Conservation (phyloP, 2,113 vertebrate species). For the Sialia sialis region DNA sequence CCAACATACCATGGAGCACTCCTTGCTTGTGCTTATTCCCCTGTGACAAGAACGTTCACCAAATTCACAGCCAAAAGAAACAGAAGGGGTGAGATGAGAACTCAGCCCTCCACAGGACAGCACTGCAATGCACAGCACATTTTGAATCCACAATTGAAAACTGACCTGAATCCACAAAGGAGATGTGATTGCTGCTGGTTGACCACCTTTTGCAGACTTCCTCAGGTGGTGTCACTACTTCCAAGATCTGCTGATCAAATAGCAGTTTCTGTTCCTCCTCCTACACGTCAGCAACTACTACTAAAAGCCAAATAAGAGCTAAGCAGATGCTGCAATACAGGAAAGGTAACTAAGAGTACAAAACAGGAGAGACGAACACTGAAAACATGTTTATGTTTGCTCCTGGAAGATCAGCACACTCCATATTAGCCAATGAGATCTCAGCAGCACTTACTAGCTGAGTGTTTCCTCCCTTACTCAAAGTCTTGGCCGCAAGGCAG, state of each 20-base stretch:
- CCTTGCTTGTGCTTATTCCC: background rate
- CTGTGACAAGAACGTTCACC: background rate
- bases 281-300: background rate
- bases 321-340: slow-evolving; percentile 34
- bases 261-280: slow-evolving; percentile 10
- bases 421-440: background rate
- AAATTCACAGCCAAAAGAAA: background rate
- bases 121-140: fast-evolving
- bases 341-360: slow-evolving; percentile 16
- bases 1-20: background rate
- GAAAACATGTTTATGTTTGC: background rate
- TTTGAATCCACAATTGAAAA: background rate
- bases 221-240: background rate
- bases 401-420: background rate
- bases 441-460: background rate
- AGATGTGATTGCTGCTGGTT: background rate
- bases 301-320: background rate
- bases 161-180: background rate
- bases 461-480: background rate
- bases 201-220: background rate
- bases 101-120: background rate
- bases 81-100: background rate
- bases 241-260: background rate
- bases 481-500: background rate
- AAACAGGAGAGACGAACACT: background rate